phyloP scores from a whole-genome alignment of 2,797 vertebrate species.

The Echeneis naucrates region DNA sequence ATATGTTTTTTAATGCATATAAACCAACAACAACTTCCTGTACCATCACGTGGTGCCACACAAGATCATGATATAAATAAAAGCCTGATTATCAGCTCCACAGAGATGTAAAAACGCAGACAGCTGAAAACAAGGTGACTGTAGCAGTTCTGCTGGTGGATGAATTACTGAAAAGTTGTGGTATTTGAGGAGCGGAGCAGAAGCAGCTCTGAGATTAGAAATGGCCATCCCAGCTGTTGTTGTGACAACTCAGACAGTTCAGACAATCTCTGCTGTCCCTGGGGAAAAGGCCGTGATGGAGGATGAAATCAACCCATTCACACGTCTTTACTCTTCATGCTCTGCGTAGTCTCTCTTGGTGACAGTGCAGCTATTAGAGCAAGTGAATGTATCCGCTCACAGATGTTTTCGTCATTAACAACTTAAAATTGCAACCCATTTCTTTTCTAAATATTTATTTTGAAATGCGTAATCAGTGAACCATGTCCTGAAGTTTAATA shows the following conservation, averaged over 20 bases:
- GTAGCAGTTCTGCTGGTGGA: slow-evolving; percentile 24
- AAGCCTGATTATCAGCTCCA: slow-evolving; percentile 44
- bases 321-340: slow-evolving; percentile 55
- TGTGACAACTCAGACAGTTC: slow-evolving; percentile 75
- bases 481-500: slow-evolving; percentile 23
- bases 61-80: slow-evolving; percentile 51
- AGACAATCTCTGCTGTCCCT: slow-evolving; percentile 67
- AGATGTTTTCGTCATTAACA: slow-evolving; percentile 43
- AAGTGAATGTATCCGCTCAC: slow-evolving; percentile 12
- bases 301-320: slow-evolving; percentile 69
- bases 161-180: slow-evolving; percentile 46
- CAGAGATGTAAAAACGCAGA: slow-evolving; percentile 46
- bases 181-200: slow-evolving; percentile 54
- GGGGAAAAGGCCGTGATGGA: slow-evolving; percentile 64
- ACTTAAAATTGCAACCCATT: slow-evolving; percentile 13
- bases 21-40: slow-evolving; percentile 30
- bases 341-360: slow-evolving; percentile 33
- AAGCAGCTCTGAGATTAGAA: slow-evolving; percentile 60
- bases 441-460: slow-evolving; percentile 13
- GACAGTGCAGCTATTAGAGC: slow-evolving; percentile 41
- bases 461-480: background rate
- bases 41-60: slow-evolving; percentile 33
- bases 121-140: slow-evolving; percentile 42
- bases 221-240: slow-evolving; percentile 70
- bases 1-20: slow-evolving; percentile 32